phyloP scores from a whole-genome alignment of 2,888 invertebrate genomes.

The Apamea epomidion region DNA sequence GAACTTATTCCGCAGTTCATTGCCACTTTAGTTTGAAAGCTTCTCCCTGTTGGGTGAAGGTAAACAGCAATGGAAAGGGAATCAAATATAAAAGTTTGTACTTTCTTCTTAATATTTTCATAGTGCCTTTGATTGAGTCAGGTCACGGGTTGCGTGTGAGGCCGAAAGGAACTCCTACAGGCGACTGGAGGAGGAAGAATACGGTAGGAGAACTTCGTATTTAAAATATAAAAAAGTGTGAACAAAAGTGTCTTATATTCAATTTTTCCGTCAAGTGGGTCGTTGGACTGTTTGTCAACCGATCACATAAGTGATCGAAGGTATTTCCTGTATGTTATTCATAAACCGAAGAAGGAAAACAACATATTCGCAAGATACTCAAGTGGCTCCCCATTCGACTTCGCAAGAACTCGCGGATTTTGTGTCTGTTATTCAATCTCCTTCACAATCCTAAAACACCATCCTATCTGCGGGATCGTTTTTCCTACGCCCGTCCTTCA shows the following conservation, averaged over 20 bases:
- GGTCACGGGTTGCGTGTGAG: slow-evolving; percentile 33
- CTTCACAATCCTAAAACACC: too few relatives aligned
- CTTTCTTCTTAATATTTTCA: slow-evolving; percentile 20
- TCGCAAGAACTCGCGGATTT: too few relatives aligned
- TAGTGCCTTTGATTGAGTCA: slow-evolving; percentile 35
- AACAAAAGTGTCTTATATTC: background rate
- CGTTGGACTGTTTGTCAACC: background rate
- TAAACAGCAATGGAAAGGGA: slow-evolving; percentile 17
- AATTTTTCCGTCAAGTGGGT: background rate
- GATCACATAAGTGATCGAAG: background rate
- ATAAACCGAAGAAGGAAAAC: background rate
- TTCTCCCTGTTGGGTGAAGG: background rate
- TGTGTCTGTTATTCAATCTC: too few relatives aligned
- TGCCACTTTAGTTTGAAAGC: background rate
- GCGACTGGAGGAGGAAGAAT: background rate
- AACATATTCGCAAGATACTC: too few relatives aligned
- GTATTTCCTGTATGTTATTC: background rate
- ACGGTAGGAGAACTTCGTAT: slow-evolving; percentile 14
- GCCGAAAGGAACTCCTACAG: slow-evolving; percentile 8
- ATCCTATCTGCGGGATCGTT: too few relatives aligned
- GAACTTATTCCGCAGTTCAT: slow-evolving; percentile 2
- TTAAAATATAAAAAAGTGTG: background rate
- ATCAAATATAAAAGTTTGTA: slow-evolving; percentile 13
- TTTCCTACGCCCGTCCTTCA: too few relatives aligned
- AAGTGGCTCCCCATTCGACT: too few relatives aligned